phyloP scores from a whole-genome alignment of 1,140 invertebrate genomes.

The Drosophila paulistorum region DNA sequence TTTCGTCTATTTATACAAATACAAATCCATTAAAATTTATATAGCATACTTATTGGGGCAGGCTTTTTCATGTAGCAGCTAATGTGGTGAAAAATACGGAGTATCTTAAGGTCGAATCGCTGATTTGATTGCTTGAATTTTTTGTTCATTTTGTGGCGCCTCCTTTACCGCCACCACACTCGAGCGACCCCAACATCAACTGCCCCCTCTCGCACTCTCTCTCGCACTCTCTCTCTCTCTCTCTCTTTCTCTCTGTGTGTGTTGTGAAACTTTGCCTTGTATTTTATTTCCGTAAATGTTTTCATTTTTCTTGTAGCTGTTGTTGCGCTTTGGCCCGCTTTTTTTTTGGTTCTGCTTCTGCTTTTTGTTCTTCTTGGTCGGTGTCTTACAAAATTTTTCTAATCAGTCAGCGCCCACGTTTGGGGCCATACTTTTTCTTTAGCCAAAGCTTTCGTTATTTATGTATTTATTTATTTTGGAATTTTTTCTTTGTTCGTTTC shows the following conservation, averaged over 20 bases:
- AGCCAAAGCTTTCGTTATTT: conserved; percentile 19
- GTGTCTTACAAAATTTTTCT: conserved; percentile 75
- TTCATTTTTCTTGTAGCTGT: conserved; percentile 32
- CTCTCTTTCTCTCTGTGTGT: neutral
- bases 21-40: neutral
- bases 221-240: no score
- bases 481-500: conserved; percentile 19
- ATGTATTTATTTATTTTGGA: conserved; percentile 9
- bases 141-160: conserved; percentile 55
- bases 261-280: conserved; percentile 34
- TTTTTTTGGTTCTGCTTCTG: conserved; percentile 16
- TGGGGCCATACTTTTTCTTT: conserved; percentile 23
- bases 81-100: neutral
- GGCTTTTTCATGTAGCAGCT: no score
- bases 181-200: no score
- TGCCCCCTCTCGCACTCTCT: neutral
- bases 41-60: neutral
- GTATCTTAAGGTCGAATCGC: neutral
- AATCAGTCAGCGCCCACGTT: conserved; percentile 70
- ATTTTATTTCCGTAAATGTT: conserved; percentile 30
- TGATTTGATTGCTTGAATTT: neutral
- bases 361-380: neutral
- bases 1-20: no score
- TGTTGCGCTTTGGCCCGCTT: conserved; percentile 39
- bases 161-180: no score